phyloP scores from a whole-genome alignment of 2,888 invertebrate genomes.

The Gastrophysa polygoni region DNA sequence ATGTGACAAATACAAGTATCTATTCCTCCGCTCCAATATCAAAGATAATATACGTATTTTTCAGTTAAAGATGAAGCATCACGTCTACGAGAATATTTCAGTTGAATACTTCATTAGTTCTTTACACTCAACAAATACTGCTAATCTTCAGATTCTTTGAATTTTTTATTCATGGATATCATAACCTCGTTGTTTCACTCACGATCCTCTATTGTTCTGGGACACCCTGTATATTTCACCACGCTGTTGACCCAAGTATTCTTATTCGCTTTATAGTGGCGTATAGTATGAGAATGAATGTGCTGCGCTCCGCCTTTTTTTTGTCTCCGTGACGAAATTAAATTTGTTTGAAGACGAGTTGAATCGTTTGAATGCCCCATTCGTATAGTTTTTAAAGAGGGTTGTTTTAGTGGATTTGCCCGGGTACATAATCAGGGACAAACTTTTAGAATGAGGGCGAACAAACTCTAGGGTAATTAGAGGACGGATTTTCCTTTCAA shows the following conservation, averaged over 20 bases:
- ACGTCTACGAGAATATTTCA: too few relatives aligned
- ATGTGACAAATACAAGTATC: too few relatives aligned
- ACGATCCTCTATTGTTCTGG: too few relatives aligned
- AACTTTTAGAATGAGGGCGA: neutral
- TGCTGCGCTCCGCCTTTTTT: slow-evolving; percentile 9
- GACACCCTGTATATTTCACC: too few relatives aligned
- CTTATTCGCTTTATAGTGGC: slow-evolving; percentile 14
- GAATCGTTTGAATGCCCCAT: slow-evolving; percentile 8
- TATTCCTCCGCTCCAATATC: too few relatives aligned
- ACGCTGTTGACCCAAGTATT: neutral
- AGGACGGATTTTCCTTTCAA: neutral
- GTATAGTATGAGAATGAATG: slow-evolving; percentile 14
- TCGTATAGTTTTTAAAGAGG: slow-evolving; percentile 11
- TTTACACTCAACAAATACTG: too few relatives aligned
- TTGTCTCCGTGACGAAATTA: slow-evolving; percentile 3
- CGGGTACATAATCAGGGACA: slow-evolving; percentile 7
- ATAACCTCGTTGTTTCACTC: too few relatives aligned
- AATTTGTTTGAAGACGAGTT: slow-evolving; percentile 9
- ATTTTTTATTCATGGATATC: too few relatives aligned
- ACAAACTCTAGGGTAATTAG: neutral
- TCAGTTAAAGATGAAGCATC: too few relatives aligned
- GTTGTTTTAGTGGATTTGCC: slow-evolving; percentile 11
- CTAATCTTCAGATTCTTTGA: too few relatives aligned
- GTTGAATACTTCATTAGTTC: too few relatives aligned
- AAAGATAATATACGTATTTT: too few relatives aligned